Evolutionary conservation across 2,888 invertebrate genomes (phyloP).

Genomic region (Hesperia comma): DNA sequence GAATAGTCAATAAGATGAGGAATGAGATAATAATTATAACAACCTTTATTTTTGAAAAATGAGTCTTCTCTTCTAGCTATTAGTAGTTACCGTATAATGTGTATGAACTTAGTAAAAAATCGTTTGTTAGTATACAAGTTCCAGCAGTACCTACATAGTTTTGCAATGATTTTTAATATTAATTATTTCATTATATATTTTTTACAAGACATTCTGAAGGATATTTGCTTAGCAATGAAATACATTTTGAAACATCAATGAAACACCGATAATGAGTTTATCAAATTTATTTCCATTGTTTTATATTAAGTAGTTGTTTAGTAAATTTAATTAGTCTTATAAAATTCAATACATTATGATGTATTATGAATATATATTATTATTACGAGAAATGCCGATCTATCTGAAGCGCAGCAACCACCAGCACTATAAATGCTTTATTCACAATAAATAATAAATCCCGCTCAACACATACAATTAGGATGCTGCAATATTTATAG

Average conservation of each 20-base stretch:
- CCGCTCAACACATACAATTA: conserved; percentile 28
- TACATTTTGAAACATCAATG: background rate
- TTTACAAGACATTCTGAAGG: too few species aligned
- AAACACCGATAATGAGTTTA: conserved; percentile 32
- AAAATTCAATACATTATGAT: conserved; percentile 71
- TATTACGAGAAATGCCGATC: conserved; percentile 56
- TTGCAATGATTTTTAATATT: too few species aligned
- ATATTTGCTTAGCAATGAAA: too few species aligned
- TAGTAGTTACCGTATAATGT: too few species aligned
- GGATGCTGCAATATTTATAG: conserved; percentile 17
- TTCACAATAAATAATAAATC: conserved; percentile 46
- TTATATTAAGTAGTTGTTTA: conserved; percentile 33
- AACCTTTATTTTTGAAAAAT: too few species aligned
- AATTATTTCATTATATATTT: too few species aligned
- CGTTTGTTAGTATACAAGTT: too few species aligned
- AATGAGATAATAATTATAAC: too few species aligned
- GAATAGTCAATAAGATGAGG: too few species aligned
- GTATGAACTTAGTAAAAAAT: too few species aligned
- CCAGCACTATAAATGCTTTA: conserved; percentile 65
- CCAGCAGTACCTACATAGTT: too few species aligned
- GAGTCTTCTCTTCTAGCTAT: too few species aligned
- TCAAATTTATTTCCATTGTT: conserved; percentile 35
- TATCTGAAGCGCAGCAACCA: conserved; percentile 55
- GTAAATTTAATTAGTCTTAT: conserved; percentile 68
- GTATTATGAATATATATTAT: conserved; percentile 67